These are phyloP conservation scores for Dexiosoma caninum DNA, from an alignment of 2,888 invertebrate species.

Conservation along the genomic window DNA sequence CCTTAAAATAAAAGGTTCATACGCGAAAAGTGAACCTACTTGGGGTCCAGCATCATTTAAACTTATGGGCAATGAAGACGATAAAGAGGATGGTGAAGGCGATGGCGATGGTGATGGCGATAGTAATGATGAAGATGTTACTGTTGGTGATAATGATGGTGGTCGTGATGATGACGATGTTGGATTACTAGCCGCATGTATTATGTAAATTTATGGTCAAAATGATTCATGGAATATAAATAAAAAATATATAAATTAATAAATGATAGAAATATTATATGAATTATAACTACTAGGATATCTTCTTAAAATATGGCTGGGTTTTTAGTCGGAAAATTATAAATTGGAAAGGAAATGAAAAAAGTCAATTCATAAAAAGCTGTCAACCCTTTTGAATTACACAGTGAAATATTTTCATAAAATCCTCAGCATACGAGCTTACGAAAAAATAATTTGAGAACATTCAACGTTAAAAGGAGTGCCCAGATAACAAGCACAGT, in stretches of 20 bases:
- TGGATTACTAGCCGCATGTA: conserved; percentile 24
- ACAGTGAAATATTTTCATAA: no score
- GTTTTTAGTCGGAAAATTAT: no score
- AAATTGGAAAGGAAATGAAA: no score
- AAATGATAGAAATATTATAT: not conserved
- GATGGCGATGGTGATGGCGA: conserved; percentile 36
- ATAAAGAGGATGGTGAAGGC: conserved; percentile 10
- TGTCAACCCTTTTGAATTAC: no score
- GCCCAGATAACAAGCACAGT: no score
- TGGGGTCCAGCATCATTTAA: conserved; percentile 46
- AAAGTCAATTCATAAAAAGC: no score
- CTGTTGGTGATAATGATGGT: conserved; percentile 18
- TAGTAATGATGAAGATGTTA: not conserved
- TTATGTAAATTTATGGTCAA: conserved; percentile 37
- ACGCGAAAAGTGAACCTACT: conserved; percentile 64
- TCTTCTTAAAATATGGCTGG: not conserved
- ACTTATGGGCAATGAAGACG: conserved; percentile 18
- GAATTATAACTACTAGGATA: not conserved
- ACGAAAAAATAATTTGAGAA: no score
- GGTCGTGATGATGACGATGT: conserved; percentile 30
- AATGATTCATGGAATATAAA: conserved; percentile 53
- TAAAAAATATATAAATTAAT: conserved; percentile 36
- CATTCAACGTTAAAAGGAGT: no score
- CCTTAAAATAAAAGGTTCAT: conserved; percentile 65
- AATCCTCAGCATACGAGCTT: no score